Percentiles rank a stretch among this genome's conserved stretches.
These are phyloP conservation scores for Atta cephalotes DNA, from an alignment of 1,140 invertebrate species.

Conservation along the genomic window DNA sequence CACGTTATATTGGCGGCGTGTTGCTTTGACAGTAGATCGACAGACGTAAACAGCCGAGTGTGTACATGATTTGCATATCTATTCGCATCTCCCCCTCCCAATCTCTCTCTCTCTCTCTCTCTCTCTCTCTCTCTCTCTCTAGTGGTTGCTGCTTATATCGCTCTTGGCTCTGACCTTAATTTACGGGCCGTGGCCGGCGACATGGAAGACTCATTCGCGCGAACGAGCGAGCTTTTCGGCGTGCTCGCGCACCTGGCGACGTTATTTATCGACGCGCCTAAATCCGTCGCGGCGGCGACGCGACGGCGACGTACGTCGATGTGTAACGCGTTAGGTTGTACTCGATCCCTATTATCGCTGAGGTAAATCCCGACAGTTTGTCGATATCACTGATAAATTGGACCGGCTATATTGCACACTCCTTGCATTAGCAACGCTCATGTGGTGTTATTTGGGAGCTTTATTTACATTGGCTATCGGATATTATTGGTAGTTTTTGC, in stretches of 20 bases:
- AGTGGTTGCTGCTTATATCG: slow-evolving; percentile 29
- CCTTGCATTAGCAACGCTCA: slow-evolving; percentile 24
- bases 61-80: slow-evolving; percentile 49
- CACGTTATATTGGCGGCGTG: slow-evolving; percentile 9
- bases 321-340: slow-evolving; percentile 1
- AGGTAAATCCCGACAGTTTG: slow-evolving; percentile 28
- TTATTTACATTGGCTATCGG: slow-evolving; percentile 5
- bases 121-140: not conserved
- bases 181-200: slow-evolving; percentile 38
- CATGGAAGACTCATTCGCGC: slow-evolving; percentile 58
- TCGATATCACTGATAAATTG: slow-evolving; percentile 48
- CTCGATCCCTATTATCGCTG: slow-evolving; percentile 40
- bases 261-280: slow-evolving; percentile 66
- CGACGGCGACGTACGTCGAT: slow-evolving; percentile 27
- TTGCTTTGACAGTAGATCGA: slow-evolving; percentile 55
- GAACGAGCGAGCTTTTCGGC: slow-evolving; percentile 58
- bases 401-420: not conserved
- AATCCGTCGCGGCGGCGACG: slow-evolving; percentile 52
- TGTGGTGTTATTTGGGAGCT: not conserved
- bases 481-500: slow-evolving; percentile 14
- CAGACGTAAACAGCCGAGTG: slow-evolving; percentile 52
- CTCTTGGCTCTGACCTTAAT: slow-evolving; percentile 69
- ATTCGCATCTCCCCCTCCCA: slow-evolving; percentile 20
- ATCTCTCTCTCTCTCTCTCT: not conserved
- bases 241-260: slow-evolving; percentile 47